Percentiles rank a stretch among this genome's conserved stretches.
Conservation (phyloP, 1,140 invertebrate species). For the Akabosia matsudoensis region DNA sequence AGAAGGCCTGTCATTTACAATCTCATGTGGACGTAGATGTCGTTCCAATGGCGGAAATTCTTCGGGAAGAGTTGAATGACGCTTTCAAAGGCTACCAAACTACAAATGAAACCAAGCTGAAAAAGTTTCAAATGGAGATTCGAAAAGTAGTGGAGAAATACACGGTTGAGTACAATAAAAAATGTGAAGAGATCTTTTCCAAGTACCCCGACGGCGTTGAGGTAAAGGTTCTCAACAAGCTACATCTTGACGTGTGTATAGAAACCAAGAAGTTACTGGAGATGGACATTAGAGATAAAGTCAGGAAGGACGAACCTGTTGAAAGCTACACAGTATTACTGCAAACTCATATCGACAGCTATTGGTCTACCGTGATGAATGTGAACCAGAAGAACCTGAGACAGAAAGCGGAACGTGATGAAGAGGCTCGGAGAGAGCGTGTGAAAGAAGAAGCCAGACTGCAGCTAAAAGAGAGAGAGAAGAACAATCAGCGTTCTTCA, state of each 20-base stretch:
- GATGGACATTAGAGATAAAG: not conserved
- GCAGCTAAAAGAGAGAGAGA: not conserved
- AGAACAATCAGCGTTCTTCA: no score
- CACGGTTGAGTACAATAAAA: not conserved
- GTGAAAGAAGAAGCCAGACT: not conserved
- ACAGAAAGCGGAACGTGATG: not conserved
- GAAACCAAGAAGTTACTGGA: not conserved
- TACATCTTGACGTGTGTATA: not conserved
- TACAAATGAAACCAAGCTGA: not conserved
- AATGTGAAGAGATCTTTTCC: not conserved
- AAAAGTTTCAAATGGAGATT: not conserved
- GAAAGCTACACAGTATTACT: not conserved
- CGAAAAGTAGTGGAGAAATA: not conserved
- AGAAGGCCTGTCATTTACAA: not conserved
- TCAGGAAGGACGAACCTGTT: not conserved
- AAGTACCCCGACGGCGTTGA: not conserved
- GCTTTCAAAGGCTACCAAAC: not conserved
- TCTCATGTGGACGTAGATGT: not conserved
- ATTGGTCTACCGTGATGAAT: not conserved
- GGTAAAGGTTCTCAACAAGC: not conserved
- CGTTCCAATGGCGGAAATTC: not conserved
- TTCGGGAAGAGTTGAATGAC: not conserved
- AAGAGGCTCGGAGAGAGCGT: not conserved
- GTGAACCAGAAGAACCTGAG: not conserved
- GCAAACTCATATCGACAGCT: not conserved